Conservation (phyloP, 2,113 vertebrate species). For the Gavialis gangeticus region DNA sequence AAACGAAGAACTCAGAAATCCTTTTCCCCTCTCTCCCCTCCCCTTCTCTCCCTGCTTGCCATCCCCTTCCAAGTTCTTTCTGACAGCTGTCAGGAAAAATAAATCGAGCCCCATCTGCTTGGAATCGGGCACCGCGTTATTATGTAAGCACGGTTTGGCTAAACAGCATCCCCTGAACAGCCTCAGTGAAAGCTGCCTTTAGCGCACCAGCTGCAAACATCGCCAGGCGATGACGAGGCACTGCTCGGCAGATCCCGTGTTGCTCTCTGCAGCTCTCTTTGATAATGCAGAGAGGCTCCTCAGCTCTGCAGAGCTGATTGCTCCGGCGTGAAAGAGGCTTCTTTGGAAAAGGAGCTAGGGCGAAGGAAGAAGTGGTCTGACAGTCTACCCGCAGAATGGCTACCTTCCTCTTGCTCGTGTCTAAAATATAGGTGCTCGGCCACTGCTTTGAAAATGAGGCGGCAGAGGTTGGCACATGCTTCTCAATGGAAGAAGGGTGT, state of each 20-base stretch:
- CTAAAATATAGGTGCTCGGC: neutral
- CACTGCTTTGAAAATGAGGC: neutral
- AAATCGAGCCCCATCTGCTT: neutral
- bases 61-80: neutral
- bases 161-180: neutral
- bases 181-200: fast-evolving
- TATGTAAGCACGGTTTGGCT: neutral
- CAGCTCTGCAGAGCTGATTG: neutral
- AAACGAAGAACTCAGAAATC: neutral
- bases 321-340: neutral
- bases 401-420: neutral
- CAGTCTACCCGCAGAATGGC: neutral
- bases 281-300: no score
- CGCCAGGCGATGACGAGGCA: neutral
- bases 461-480: neutral
- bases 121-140: neutral
- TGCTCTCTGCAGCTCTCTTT: neutral
- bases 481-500: no score
- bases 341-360: neutral
- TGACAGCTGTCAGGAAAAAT: slow-evolving; percentile 2
- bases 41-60: neutral
- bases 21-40: no score
- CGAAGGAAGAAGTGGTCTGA: neutral
- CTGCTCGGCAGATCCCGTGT: neutral
- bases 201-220: neutral